Evolutionary conservation across 2,113 vertebrate genomes (phyloP), one percentile per base, ranked within the genome.

Genomic region (Lethenteron camtschaticum): DNA sequence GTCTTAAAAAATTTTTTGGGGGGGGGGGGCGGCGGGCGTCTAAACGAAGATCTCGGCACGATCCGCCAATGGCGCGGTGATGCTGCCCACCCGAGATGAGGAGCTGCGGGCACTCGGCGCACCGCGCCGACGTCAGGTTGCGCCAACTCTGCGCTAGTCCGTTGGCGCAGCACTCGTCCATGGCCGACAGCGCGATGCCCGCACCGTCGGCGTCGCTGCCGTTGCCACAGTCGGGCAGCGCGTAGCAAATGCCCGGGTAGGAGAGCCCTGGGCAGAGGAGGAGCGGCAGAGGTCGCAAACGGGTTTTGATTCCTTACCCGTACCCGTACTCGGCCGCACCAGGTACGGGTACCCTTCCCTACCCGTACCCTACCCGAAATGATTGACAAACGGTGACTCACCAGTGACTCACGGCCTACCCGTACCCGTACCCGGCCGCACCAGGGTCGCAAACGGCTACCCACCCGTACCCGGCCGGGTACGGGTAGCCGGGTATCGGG

Each of bases 91-190:
- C 77, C 0, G 69, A 11, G 2, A 72, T 75, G 9, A 81, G 76
- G 24, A 74, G 80, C 74, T 72, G 80, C 57, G 83, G 78, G 75
- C 90, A 95, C 70, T 79, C 76, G n/a, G 86, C 71, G 74, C 91
- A 92, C 69, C 77, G 76, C 2, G 76, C 75, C 11, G 83, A 79
- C 0, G 80, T 79, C 11, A 75, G 57, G 1, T 88, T 85, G 69
- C 69, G 76, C 90, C 89, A 91, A 79, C 88, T 90, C 74, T 79
- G 81, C 0, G 84, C 87, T 86, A 87, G 86, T 3, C 79, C 72
- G 10, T 69, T 79, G 69, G 69, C 73, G 72, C 90, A 95, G 74
- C 91, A 95, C 74, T 88, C 83, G 9, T 83, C 81, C 75, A 87
- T 75, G 63, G 79, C 70, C 79, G 85, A 79, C 8, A 83, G 75